Percentiles rank a stretch among this genome's conserved stretches.
These are phyloP conservation scores for Autographa pulchrina DNA, from an alignment of 2,888 invertebrate genomes.

Conservation along the genomic window DNA sequence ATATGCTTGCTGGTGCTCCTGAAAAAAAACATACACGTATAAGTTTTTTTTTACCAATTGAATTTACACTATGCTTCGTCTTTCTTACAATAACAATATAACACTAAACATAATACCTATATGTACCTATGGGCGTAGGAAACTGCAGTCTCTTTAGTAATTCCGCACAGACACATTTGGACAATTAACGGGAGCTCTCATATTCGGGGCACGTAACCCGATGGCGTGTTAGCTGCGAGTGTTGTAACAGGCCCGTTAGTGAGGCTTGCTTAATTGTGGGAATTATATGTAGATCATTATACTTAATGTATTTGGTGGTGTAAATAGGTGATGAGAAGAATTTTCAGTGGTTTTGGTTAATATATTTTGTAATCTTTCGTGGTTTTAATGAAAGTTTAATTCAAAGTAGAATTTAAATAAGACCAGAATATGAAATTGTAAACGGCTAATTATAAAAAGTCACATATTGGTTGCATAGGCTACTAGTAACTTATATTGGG, in stretches of 20 bases:
- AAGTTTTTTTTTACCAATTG: too few relatives aligned
- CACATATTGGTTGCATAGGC: too few relatives aligned
- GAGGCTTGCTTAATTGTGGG: conserved; percentile 68
- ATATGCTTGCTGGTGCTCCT: too few relatives aligned
- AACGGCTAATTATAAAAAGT: too few relatives aligned
- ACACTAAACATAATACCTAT: not conserved
- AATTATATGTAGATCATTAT: conserved; percentile 23
- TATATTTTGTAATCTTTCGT: too few relatives aligned
- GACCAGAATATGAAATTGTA: too few relatives aligned
- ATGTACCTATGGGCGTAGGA: conserved; percentile 10
- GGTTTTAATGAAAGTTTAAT: too few relatives aligned
- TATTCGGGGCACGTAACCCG: conserved; percentile 75
- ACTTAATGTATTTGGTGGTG: not conserved
- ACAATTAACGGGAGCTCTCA: conserved; percentile 67
- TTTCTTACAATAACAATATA: not conserved
- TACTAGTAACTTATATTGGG: too few relatives aligned
- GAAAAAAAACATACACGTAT: too few relatives aligned
- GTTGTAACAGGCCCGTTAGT: conserved; percentile 54
- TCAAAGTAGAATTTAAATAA: too few relatives aligned
- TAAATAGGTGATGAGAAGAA: too few relatives aligned
- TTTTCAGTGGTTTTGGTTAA: too few relatives aligned
- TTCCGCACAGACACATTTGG: conserved; percentile 56
- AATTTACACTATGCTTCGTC: not conserved
- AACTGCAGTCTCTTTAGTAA: conserved; percentile 30
- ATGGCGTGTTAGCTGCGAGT: conserved; percentile 65